These are phyloP conservation scores for Calephelis perditalis DNA, from an alignment of 2,888 invertebrate genomes.

Conservation along the genomic window DNA sequence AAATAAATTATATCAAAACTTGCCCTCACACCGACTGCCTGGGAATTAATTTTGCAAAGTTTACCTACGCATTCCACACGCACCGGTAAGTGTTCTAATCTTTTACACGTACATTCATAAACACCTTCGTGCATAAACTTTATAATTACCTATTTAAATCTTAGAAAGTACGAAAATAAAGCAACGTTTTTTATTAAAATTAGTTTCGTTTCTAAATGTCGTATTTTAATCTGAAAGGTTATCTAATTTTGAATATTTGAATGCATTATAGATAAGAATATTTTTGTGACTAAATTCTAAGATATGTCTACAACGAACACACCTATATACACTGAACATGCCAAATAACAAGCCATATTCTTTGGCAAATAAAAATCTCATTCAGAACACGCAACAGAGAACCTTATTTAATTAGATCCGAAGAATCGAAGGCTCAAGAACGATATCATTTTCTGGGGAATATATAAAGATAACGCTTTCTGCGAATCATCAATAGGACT, in stretches of 20 bases:
- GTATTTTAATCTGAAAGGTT: no score
- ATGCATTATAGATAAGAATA: no score
- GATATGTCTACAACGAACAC: neutral
- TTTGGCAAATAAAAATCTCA: slow-evolving; percentile 2
- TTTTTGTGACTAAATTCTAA: no score
- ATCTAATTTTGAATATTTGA: no score
- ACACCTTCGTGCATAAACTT: neutral
- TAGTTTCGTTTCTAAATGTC: no score
- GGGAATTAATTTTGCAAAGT: neutral
- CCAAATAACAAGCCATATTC: neutral
- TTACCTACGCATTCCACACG: neutral
- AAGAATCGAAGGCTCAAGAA: neutral
- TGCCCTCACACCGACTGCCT: neutral
- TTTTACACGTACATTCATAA: neutral
- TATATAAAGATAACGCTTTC: slow-evolving; percentile 3
- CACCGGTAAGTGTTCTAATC: neutral
- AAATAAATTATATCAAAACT: neutral
- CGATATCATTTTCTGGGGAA: slow-evolving; percentile 11
- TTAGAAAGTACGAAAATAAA: no score
- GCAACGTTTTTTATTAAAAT: no score
- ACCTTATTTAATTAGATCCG: slow-evolving; percentile 6
- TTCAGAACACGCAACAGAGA: slow-evolving; percentile 9
- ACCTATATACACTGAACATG: slow-evolving; percentile 10
- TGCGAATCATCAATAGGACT: neutral
- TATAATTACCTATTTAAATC: no score